Percentiles rank a stretch among this genome's conserved stretches.
phyloP scores from a whole-genome alignment of 2,113 vertebrate genomes.

The Campylomormyrus tamandua region DNA sequence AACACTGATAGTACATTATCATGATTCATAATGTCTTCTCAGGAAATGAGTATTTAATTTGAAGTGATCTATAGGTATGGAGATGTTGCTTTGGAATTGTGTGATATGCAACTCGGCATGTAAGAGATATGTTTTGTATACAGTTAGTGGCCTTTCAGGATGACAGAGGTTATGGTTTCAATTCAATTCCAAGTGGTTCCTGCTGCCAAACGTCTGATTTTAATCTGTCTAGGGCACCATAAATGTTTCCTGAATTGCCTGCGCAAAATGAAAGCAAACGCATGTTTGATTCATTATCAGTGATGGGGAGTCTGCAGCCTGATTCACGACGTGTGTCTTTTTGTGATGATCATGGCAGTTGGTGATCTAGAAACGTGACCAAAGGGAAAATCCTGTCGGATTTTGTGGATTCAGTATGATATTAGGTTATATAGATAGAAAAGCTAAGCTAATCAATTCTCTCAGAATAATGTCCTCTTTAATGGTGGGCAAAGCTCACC shows the following conservation, averaged over 20 bases:
- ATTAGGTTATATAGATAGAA: background rate
- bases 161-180: background rate
- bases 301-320: background rate
- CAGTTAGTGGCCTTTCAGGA: background rate
- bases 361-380: background rate
- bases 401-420: background rate
- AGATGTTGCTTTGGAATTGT: background rate
- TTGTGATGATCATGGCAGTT: background rate
- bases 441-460: background rate
- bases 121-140: background rate
- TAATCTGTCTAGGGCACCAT: background rate
- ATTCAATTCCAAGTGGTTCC: background rate
- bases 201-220: background rate
- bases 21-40: background rate
- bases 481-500: background rate
- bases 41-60: background rate
- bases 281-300: background rate
- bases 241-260: constrained; percentile 1
- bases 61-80: background rate
- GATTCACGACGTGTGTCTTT: background rate
- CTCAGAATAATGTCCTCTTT: background rate
- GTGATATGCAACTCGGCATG: background rate
- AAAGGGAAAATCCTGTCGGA: background rate
- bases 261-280: background rate
- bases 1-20: background rate